A percentile compares a stretch with the other conserved stretches of the same genome.
These are phyloP conservation scores for Prietella phreatophila DNA, from an alignment of 2,113 vertebrate species.

Conservation along the genomic window DNA sequence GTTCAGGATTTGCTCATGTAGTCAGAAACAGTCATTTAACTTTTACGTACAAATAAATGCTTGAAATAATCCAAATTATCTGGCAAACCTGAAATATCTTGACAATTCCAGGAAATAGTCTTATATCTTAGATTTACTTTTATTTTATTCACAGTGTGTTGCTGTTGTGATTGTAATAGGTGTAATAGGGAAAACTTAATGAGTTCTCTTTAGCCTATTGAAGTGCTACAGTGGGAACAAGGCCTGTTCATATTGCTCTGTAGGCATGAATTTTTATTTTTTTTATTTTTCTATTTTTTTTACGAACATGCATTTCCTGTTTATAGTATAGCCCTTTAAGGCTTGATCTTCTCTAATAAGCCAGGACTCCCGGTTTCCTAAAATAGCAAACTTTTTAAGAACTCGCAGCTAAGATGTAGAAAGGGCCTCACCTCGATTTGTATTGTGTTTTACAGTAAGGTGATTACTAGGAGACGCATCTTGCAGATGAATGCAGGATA, in stretches of 20 bases:
- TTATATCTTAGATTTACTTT: background rate
- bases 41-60: no score
- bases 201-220: background rate
- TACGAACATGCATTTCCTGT: constrained; percentile 20
- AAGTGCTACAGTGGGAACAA: background rate
- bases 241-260: background rate
- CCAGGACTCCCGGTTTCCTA: background rate
- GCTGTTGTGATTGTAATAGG: background rate
- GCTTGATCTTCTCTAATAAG: constrained; percentile 12
- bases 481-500: background rate
- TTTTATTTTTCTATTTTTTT: background rate
- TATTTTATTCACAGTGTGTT: background rate
- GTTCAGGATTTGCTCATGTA: background rate
- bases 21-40: constrained; percentile 3
- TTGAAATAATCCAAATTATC: background rate
- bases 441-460: background rate
- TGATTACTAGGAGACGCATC: background rate
- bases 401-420: background rate
- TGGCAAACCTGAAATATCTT: background rate
- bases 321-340: constrained; percentile 34
- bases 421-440: background rate
- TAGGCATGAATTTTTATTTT: background rate
- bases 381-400: constrained; percentile 11
- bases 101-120: background rate
- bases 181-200: background rate